Evolutionary conservation across 2,797 vertebrate species (phyloP).

Genomic region (Catostomus latipinnis): DNA sequence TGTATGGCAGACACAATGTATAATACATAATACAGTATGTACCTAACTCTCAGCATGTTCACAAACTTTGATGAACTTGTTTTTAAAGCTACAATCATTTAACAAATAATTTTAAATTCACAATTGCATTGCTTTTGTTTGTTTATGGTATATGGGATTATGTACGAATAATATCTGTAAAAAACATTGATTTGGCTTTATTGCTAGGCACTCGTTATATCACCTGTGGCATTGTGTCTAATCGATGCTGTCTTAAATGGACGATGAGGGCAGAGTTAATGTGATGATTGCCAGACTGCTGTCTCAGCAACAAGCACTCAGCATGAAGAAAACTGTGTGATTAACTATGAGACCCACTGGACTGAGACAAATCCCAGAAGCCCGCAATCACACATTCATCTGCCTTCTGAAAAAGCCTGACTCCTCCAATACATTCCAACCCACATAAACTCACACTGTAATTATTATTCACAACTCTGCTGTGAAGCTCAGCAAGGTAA

Average conservation of each 20-base stretch:
- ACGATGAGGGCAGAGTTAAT: neutral
- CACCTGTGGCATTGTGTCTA: neutral
- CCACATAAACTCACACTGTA: neutral
- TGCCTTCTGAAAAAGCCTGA: neutral
- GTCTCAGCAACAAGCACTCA: neutral
- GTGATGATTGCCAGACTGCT: slow-evolving; percentile 19
- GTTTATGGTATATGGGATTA: too few species aligned
- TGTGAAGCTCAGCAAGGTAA: slow-evolving; percentile 18
- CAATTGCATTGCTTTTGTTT: too few species aligned
- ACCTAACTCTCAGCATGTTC: too few species aligned
- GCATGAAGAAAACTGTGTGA: slow-evolving; percentile 1
- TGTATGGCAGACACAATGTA: too few species aligned
- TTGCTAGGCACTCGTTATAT: neutral
- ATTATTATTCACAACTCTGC: slow-evolving; percentile 24
- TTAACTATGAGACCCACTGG: slow-evolving; percentile 14
- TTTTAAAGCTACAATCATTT: too few species aligned
- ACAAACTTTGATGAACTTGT: too few species aligned
- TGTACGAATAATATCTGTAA: too few species aligned
- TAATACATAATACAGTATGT: too few species aligned
- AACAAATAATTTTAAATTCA: too few species aligned
- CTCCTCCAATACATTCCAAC: neutral
- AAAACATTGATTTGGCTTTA: neutral
- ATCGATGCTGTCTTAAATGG: slow-evolving; percentile 3
- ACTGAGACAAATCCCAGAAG: slow-evolving; percentile 2
- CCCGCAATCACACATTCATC: slow-evolving; percentile 12